Conservation (phyloP, 2,113 vertebrate species). For the Bubo scandiacus region DNA sequence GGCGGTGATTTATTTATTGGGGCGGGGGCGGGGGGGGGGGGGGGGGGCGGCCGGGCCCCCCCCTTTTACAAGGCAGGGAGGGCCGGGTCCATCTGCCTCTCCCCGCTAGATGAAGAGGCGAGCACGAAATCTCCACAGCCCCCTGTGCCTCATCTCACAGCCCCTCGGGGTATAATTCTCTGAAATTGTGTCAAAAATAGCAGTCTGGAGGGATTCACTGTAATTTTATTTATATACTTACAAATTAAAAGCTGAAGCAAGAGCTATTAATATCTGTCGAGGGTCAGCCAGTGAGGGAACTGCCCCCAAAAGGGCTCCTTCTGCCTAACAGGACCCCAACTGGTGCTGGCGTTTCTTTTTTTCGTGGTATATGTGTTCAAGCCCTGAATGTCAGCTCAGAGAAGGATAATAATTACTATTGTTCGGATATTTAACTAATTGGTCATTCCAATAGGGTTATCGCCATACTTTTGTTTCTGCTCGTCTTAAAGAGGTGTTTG, state of each 20-base stretch:
- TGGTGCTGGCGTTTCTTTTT: background rate
- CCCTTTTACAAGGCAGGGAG: rapidly evolving
- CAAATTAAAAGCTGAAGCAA: background rate
- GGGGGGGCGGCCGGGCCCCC: too few species aligned
- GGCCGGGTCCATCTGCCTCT: rapidly evolving
- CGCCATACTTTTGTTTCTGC: background rate
- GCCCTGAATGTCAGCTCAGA: background rate
- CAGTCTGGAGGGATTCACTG: rapidly evolving
- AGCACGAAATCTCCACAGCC: background rate
- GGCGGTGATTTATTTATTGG: background rate
- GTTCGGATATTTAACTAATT: background rate
- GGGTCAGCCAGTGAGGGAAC: background rate
- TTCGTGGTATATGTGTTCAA: rapidly evolving
- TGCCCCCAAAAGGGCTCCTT: background rate
- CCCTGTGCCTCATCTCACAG: too few species aligned
- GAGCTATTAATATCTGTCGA: rapidly evolving
- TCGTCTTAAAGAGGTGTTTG: background rate
- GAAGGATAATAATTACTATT: background rate
- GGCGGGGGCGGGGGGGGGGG: background rate
- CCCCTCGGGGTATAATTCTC: rapidly evolving
- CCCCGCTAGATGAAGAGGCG: rapidly evolving
- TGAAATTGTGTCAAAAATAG: background rate
- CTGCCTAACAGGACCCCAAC: background rate
- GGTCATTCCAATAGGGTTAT: background rate
- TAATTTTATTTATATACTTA: background rate